Percentiles rank a stretch among this genome's conserved stretches.
Conservation (phyloP, 2,888 invertebrate species). For the Pyrochroa serraticornis region DNA sequence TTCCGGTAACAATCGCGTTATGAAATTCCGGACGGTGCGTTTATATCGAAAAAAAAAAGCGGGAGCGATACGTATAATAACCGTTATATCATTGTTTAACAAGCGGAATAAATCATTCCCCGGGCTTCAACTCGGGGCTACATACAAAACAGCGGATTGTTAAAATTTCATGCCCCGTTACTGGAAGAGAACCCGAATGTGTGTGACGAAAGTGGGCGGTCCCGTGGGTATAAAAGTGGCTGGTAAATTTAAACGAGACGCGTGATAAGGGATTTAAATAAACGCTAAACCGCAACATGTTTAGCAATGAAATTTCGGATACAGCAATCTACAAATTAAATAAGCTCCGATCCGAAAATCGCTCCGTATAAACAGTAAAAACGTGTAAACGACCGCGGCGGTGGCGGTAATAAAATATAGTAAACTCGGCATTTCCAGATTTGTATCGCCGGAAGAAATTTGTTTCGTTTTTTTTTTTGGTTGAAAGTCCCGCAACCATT, state of each 20-base stretch:
- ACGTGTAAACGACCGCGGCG: neutral
- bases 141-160: conserved; percentile 8
- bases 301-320: conserved; percentile 5
- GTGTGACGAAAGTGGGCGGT: conserved; percentile 25
- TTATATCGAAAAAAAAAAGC: neutral
- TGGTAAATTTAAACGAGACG: conserved; percentile 25
- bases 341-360: neutral
- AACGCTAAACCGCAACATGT: conserved; percentile 12
- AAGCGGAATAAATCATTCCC: conserved; percentile 11
- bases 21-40: neutral
- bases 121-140: neutral
- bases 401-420: too few species aligned
- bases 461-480: too few species aligned
- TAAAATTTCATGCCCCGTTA: conserved; percentile 24
- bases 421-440: too few species aligned
- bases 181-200: conserved; percentile 16
- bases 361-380: neutral
- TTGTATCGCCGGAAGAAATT: too few species aligned
- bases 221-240: conserved; percentile 23
- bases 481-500: too few species aligned
- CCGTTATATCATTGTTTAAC: conserved; percentile 10
- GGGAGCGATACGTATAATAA: conserved; percentile 7
- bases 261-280: conserved; percentile 26
- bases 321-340: conserved; percentile 12
- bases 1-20: too few species aligned